phyloP scores from a whole-genome alignment of 30 jellyfish, hydroid and myxozoan species.

The Nemopilema nomurai region DNA sequence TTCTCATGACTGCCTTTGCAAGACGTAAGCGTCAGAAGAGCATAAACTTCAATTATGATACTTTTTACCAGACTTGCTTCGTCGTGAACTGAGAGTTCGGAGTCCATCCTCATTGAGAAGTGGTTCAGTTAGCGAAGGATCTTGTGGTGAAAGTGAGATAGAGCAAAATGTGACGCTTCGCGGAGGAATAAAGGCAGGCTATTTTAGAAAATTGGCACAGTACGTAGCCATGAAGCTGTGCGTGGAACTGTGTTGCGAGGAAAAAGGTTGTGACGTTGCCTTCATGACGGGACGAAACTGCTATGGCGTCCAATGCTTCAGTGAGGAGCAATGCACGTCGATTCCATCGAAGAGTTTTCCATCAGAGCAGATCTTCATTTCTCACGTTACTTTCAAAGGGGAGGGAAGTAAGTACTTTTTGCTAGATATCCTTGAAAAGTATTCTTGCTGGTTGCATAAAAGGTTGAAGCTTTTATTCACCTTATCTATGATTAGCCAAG shows the following conservation, averaged over 20 bases:
- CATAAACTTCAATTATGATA: not conserved
- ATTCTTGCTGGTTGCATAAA: too few species aligned
- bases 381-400: constrained; percentile 96
- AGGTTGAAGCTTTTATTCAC: too few species aligned
- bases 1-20: not conserved
- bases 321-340: constrained; percentile 90
- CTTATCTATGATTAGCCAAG: too few species aligned
- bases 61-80: constrained; percentile 16
- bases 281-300: constrained; percentile 95
- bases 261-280: constrained; percentile 98
- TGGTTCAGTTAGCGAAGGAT: constrained; percentile 62
- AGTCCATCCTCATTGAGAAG: constrained; percentile 33
- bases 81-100: constrained; percentile 42
- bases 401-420: constrained; percentile 81
- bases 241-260: constrained; percentile 95
- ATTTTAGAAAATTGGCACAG: constrained; percentile 94
- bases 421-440: too few species aligned
- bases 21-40: not conserved
- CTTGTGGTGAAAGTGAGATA: constrained; percentile 92
- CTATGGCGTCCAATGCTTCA: constrained; percentile 97
- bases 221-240: constrained; percentile 97
- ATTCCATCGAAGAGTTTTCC: constrained; percentile 81
- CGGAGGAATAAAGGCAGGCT: constrained; percentile 98
- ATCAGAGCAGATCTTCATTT: constrained; percentile 80
- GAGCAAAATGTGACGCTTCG: constrained; percentile 76